phyloP scores from a whole-genome alignment of 2,113 vertebrate genomes.

The Conger conger region DNA sequence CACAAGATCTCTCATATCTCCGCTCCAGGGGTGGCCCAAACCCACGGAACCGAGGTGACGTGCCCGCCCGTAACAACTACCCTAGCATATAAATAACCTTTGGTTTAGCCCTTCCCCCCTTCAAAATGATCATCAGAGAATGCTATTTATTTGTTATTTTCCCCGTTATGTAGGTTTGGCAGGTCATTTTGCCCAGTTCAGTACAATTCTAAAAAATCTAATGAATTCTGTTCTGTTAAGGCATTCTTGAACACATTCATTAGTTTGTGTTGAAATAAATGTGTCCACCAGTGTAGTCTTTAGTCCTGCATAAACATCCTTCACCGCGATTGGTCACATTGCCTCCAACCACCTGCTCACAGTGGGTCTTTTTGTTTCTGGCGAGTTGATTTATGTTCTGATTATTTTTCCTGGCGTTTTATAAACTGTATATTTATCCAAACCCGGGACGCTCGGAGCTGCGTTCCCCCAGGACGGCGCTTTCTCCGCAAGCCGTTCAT shows the following conservation, averaged over 20 bases:
- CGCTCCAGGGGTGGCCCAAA: constrained; percentile 52
- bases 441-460: not conserved
- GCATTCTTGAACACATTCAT: constrained; percentile 16
- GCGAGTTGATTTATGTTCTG: constrained; percentile 6
- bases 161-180: not conserved
- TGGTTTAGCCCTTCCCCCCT: too few species aligned
- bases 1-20: constrained; percentile 87
- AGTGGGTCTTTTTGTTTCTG: constrained; percentile 17
- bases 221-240: constrained; percentile 34
- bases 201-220: constrained; percentile 36
- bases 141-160: not conserved
- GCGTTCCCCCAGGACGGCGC: not conserved
- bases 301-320: constrained; percentile 17
- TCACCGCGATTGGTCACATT: constrained; percentile 15
- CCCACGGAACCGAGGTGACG: constrained; percentile 49
- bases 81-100: too few species aligned
- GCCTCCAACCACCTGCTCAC: constrained; percentile 9
- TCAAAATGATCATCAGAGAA: not conserved
- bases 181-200: not conserved
- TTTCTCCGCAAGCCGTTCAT: not conserved
- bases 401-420: constrained; percentile 12
- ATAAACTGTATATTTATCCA: constrained; percentile 10
- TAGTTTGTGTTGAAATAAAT: constrained; percentile 11
- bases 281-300: not conserved
- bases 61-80: too few species aligned